phyloP scores from a whole-genome alignment of 2,888 invertebrate species.

The Aproaerema taeniolella region DNA sequence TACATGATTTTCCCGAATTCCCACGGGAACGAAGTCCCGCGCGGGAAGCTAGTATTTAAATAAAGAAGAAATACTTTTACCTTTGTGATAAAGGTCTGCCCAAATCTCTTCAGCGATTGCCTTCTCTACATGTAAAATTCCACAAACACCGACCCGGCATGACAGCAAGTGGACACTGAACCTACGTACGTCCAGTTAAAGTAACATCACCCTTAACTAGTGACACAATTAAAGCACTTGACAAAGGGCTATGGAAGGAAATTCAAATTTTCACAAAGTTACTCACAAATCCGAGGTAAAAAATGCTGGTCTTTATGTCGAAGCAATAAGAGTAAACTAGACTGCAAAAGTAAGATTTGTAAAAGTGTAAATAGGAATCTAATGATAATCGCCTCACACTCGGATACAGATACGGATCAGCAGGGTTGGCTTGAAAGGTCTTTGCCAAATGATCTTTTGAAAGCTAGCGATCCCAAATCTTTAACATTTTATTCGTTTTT shows the following conservation, averaged over 20 bases:
- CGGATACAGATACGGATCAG: neutral
- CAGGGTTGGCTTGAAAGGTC: too few relatives aligned
- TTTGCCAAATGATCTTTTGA: too few relatives aligned
- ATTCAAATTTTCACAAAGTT: neutral
- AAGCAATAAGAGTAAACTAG: neutral
- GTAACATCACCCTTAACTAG: neutral
- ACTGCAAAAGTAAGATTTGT: conserved; percentile 1
- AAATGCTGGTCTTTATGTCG: neutral
- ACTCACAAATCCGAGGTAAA: neutral
- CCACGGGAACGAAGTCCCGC: too few relatives aligned
- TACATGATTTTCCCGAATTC: too few relatives aligned
- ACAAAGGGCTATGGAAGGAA: neutral
- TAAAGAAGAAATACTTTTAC: too few relatives aligned
- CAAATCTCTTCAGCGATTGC: neutral
- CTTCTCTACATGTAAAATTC: neutral
- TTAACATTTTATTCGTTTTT: too few relatives aligned
- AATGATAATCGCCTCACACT: conserved; percentile 11
- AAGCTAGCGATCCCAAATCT: too few relatives aligned
- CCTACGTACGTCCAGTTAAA: too few relatives aligned
- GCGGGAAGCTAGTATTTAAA: too few relatives aligned
- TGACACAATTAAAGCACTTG: neutral
- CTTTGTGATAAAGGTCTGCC: too few relatives aligned
- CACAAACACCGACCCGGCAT: neutral
- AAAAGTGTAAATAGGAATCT: conserved; percentile 10
- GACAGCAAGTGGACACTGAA: neutral